A percentile compares a stretch with the other conserved stretches of the same genome.
Evolutionary conservation across 2,797 vertebrate species (phyloP).

Genomic region (Brotula barbata): DNA sequence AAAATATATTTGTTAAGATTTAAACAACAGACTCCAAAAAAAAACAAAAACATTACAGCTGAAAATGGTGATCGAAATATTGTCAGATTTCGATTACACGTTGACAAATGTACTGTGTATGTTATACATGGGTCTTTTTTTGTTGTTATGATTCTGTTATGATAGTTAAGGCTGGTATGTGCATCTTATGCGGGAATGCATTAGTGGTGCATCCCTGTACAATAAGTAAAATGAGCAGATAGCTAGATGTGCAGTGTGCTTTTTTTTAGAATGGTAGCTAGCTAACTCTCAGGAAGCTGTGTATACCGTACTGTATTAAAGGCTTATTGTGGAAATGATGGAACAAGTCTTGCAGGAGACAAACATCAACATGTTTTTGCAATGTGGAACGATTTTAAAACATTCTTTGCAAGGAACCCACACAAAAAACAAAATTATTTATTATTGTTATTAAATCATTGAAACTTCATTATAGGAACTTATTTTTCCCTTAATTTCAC

Average conservation of each 20-base stretch:
- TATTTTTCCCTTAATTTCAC: too few relatives aligned
- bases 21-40: too few relatives aligned
- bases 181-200: constrained; percentile 2
- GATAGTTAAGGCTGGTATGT: constrained; percentile 1
- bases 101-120: neutral
- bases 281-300: constrained; percentile 81
- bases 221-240: constrained; percentile 61
- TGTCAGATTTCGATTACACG: neutral
- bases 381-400: constrained; percentile 1
- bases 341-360: constrained; percentile 10
- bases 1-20: constrained; percentile 4
- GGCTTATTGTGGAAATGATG: constrained; percentile 57
- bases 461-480: too few relatives aligned
- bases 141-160: neutral
- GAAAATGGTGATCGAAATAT: neutral
- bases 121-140: neutral
- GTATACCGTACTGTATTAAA: constrained; percentile 70
- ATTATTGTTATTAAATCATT: too few relatives aligned
- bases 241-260: constrained; percentile 67
- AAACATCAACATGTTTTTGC: neutral
- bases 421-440: too few relatives aligned
- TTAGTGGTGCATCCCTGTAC: constrained; percentile 48
- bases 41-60: too few relatives aligned
- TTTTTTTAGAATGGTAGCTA: constrained; percentile 65
- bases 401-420: too few relatives aligned